Evolutionary conservation across 2,797 vertebrate species (phyloP), one percentile per base, ranked within the genome.

Genomic region (Alectoris magna): DNA sequence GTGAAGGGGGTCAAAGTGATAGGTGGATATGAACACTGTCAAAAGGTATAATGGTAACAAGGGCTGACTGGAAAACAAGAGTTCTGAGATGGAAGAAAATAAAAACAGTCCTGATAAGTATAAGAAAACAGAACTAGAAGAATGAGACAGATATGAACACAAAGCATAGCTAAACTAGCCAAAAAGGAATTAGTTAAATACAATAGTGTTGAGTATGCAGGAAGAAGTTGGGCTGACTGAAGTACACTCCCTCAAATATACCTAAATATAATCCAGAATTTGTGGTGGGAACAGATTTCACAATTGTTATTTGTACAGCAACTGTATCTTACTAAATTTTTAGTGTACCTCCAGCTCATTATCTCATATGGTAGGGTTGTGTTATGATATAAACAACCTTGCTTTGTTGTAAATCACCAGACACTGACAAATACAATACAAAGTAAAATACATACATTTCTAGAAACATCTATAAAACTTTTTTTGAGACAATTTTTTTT

Each of bases 31-130:
- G 24, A 90, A 78, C 26, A 39, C 41, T 88, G 63, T 91, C 39
- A 93, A 81, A 94, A 84, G 41, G 27, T 62, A 69, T 53, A 84
- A 94, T 86, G 95, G 86, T 71, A 88, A 75, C 48, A 78, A 63
- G 16, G 62, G 12, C 29, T 91, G 53, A 21, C 58, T 26, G 22
- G 11, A 19, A 62, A 75, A 39, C 53, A 85, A 31, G 14, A 0
- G 2, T 48, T 43, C 11, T 41, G 10, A 78, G 31, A 66, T 48
- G 14, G n/a, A 84, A 92, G 94, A 94, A 83, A 64, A 74, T 18
- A 55, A 29, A 91, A 93, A 77, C 38, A 62, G 34, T 23, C 24
- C 51, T 12, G 12, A 3, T n/a, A 80, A 51, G n/a, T 39, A 31
- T 80, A 49, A 68, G 11, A 74, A 38, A 58, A 58, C 3, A 34